A percentile compares a stretch with the other conserved stretches of the same genome.
Conservation (phyloP, 2,797 vertebrate species). For the Lacerta bilineata region DNA sequence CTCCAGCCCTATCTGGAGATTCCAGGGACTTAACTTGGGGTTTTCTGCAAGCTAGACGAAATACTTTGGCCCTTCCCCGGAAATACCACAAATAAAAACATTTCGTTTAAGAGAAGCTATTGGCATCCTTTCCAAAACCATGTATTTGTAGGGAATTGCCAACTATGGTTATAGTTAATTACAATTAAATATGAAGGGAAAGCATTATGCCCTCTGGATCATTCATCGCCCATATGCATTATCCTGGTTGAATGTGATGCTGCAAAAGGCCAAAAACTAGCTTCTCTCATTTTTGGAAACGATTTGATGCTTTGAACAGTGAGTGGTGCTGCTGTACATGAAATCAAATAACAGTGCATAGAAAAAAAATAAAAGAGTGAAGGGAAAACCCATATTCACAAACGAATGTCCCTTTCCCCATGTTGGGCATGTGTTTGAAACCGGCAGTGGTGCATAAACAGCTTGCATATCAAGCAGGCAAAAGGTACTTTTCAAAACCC, state of each 20-base stretch:
- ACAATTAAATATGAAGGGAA: not conserved
- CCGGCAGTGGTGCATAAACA: slow-evolving; percentile 7
- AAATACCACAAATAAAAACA: not conserved
- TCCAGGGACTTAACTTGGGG: no score
- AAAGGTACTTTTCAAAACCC: slow-evolving; percentile 28
- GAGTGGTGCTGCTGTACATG: slow-evolving; percentile 54
- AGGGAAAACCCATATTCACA: slow-evolving; percentile 24
- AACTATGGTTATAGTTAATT: not conserved
- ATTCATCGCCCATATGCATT: not conserved
- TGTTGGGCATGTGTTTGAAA: slow-evolving; percentile 23
- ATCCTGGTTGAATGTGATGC: not conserved
- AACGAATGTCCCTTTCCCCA: slow-evolving; percentile 23
- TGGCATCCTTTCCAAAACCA: not conserved
- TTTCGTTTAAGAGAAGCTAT: no score
- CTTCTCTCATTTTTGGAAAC: slow-evolving; percentile 19
- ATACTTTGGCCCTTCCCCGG: not conserved
- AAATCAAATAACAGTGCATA: slow-evolving; percentile 32
- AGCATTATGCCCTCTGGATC: not conserved
- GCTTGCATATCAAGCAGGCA: slow-evolving; percentile 20
- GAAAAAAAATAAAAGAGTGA: not conserved
- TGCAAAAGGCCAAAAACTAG: not conserved
- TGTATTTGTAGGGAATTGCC: not conserved
- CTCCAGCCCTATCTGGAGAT: no score
- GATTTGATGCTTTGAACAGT: slow-evolving; percentile 51
- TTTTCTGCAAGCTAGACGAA: no score